A percentile compares a stretch with the other conserved stretches of the same genome.
Conservation (phyloP, 2,113 vertebrate genomes). For the Mesembrinibis cayennensis region DNA sequence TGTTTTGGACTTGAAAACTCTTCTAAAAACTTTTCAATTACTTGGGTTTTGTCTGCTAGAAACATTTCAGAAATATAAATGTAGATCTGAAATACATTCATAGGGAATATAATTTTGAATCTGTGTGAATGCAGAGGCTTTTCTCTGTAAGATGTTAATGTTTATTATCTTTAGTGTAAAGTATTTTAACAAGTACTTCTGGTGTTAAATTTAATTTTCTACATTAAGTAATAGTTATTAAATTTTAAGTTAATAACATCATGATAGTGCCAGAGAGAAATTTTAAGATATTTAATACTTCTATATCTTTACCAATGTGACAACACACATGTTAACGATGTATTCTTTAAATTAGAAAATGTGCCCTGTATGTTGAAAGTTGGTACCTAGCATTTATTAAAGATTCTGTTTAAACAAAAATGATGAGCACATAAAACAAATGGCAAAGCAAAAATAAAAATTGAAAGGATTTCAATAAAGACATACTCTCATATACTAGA, state of each 20-base stretch:
- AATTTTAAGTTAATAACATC: not conserved
- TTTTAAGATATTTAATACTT: not conserved
- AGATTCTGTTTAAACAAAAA: not conserved
- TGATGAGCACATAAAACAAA: not conserved
- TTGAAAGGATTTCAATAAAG: not conserved
- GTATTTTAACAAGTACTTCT: not conserved
- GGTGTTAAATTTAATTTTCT: not conserved
- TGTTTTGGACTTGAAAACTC: not conserved
- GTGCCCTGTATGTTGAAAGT: not conserved
- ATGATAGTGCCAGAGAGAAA: not conserved
- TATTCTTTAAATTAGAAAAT: not conserved
- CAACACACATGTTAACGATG: rapidly evolving
- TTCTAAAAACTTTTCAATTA: not conserved
- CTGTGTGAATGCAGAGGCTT: not conserved
- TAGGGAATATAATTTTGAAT: not conserved
- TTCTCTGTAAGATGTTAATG: not conserved
- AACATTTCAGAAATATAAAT: not conserved
- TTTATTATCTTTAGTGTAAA: not conserved
- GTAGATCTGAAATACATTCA: not conserved
- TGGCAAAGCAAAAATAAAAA: not conserved
- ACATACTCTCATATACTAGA: not conserved
- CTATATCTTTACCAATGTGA: not conserved
- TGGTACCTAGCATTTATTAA: not conserved
- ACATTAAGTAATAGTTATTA: not conserved
- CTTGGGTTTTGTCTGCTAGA: not conserved